A percentile compares a stretch with the other conserved stretches of the same genome.
Evolutionary conservation across 2,797 vertebrate species (phyloP).

Genomic region (Pantherophis vulpinus): DNA sequence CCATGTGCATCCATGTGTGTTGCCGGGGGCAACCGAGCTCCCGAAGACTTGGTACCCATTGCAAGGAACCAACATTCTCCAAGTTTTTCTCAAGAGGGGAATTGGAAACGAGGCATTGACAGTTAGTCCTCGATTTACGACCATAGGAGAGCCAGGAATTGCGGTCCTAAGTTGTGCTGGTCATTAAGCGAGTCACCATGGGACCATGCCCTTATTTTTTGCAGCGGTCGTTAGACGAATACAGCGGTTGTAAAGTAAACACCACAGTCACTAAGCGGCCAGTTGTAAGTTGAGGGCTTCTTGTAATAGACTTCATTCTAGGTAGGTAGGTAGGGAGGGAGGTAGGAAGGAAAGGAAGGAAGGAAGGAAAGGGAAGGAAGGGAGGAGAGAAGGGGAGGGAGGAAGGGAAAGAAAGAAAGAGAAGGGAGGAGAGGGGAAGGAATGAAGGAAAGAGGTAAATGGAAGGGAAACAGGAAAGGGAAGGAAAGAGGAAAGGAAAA

Average conservation of each 20-base stretch:
- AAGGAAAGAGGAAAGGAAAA: too few species aligned
- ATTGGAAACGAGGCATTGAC: not conserved
- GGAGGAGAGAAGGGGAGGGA: too few species aligned
- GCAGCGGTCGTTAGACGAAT: not conserved
- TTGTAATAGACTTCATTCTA: not conserved
- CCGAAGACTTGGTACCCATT: not conserved
- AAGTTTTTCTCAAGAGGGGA: not conserved
- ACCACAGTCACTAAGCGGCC: not conserved
- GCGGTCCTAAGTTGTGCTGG: too few species aligned
- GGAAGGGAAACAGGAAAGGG: too few species aligned
- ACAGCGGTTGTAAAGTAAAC: not conserved
- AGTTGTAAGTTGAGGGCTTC: too few species aligned
- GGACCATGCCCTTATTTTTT: not conserved
- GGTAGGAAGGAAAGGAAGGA: fast-evolving
- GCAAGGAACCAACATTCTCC: not conserved
- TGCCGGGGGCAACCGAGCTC: constrained; percentile 13
- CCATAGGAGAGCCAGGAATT: not conserved
- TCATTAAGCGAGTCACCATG: not conserved
- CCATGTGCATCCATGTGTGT: not conserved
- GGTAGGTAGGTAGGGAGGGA: too few species aligned
- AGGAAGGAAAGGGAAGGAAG: too few species aligned
- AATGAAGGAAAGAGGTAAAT: too few species aligned
- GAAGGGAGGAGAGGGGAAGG: too few species aligned
- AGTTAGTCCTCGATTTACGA: not conserved
- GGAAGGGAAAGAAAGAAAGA: too few species aligned